phyloP scores from a whole-genome alignment of 1,140 invertebrate genomes.

The Bradynema listronoti region DNA sequence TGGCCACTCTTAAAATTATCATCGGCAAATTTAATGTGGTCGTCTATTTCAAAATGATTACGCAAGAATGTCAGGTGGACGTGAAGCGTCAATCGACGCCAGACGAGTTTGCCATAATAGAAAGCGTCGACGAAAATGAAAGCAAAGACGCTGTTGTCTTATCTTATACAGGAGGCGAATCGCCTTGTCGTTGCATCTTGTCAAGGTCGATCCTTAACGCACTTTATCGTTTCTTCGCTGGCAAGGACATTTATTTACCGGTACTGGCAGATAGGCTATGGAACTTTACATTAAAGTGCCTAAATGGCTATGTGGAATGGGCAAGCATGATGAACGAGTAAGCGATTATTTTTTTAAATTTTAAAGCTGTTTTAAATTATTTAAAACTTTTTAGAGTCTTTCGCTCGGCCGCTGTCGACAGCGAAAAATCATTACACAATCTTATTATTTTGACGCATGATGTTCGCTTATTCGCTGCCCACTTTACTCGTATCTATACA shows the following conservation, averaged over 20 bases:
- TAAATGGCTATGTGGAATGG: constrained; percentile 33
- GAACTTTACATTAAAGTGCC: constrained; percentile 32
- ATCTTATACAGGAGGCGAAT: constrained; percentile 2
- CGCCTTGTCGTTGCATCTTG: constrained; percentile 11
- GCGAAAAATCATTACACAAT: too few species aligned
- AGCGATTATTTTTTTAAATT: constrained; percentile 21
- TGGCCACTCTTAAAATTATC: constrained; percentile 16
- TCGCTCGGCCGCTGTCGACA: too few species aligned
- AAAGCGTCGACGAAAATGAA: too few species aligned
- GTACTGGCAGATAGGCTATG: constrained; percentile 29
- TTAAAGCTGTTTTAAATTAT: too few species aligned
- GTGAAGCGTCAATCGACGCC: constrained; percentile 15
- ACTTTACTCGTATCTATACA: too few species aligned
- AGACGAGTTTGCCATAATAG: constrained; percentile 14
- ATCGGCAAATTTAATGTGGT: constrained; percentile 36
- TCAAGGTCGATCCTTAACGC: constrained; percentile 27
- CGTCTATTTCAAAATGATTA: constrained; percentile 36
- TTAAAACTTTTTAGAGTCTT: too few species aligned
- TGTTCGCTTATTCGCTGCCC: too few species aligned
- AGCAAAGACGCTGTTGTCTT: too few species aligned
- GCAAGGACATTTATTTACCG: constrained; percentile 27
- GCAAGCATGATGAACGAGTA: constrained; percentile 11
- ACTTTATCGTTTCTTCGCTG: constrained; percentile 24
- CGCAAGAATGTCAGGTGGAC: constrained; percentile 12
- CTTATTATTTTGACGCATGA: too few species aligned